Evolutionary conservation across 2,113 vertebrate genomes (phyloP).

Genomic region (Lathamus discolor): DNA sequence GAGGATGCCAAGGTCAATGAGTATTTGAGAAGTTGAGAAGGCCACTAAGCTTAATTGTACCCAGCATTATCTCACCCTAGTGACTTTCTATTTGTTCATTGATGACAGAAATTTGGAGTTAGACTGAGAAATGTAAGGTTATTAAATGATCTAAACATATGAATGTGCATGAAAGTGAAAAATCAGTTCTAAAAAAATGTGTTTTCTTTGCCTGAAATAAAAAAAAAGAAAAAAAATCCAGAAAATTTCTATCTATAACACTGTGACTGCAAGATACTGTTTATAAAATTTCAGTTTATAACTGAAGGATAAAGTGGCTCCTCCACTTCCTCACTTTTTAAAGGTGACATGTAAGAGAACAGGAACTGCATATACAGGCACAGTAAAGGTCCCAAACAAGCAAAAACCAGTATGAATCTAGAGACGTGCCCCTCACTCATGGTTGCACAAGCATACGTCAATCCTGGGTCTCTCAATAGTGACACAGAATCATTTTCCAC

Average conservation of each 20-base stretch:
- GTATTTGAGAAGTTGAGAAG: not conserved
- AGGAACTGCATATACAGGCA: not conserved
- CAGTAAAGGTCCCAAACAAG: not conserved
- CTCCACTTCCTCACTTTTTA: not conserved
- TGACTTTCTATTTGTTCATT: not conserved
- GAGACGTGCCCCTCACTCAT: not conserved
- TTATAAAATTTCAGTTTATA: not conserved
- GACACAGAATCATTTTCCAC: not conserved
- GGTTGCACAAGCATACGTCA: fast-evolving
- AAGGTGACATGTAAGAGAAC: not conserved
- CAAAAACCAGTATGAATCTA: not conserved
- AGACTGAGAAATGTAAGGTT: not conserved
- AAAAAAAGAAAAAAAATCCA: not conserved
- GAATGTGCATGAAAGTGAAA: not conserved
- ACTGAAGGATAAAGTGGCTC: not conserved
- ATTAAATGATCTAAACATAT: not conserved
- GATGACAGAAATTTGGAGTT: not conserved
- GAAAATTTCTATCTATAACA: not conserved
- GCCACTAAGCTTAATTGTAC: not conserved
- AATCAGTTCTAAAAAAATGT: not conserved
- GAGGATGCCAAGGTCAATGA: not conserved
- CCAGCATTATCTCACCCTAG: not conserved
- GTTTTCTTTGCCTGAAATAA: not conserved
- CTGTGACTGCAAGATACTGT: not conserved
- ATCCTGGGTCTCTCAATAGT: not conserved